A percentile compares a stretch with the other conserved stretches of the same genome.
These are phyloP conservation scores for Neoitamus cyanurus DNA, from an alignment of 2,888 invertebrate genomes.

Conservation along the genomic window DNA sequence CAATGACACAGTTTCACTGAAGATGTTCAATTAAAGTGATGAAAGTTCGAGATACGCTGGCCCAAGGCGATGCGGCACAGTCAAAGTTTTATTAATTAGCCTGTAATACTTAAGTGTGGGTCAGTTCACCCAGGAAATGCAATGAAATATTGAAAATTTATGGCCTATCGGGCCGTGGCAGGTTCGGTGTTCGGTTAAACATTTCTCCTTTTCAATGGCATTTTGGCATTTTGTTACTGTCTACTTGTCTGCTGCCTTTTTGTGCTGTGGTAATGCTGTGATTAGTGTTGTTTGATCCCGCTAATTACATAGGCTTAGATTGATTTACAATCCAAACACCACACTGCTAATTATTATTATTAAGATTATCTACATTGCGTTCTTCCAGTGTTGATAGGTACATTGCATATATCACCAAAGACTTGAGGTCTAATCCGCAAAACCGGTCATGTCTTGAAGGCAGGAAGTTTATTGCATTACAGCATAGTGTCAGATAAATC, in stretches of 20 bases:
- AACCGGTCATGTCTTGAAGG: too few species aligned
- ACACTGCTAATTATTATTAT: not conserved
- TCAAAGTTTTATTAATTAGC: constrained; percentile 1
- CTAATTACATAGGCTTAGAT: not conserved
- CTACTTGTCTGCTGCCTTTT: not conserved
- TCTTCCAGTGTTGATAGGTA: not conserved
- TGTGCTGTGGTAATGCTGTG: not conserved
- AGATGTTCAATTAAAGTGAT: constrained; percentile 28
- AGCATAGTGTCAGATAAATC: too few species aligned
- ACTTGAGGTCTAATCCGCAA: too few species aligned
- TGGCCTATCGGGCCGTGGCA: not conserved
- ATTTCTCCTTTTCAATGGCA: not conserved
- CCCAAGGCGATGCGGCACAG: not conserved
- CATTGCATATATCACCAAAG: too few species aligned
- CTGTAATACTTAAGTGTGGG: not conserved
- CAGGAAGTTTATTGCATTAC: too few species aligned
- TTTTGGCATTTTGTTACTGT: not conserved
- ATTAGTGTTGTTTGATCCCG: not conserved
- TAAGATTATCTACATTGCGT: not conserved
- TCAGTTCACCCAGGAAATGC: not conserved
- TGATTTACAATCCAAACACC: not conserved
- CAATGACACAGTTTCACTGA: constrained; percentile 18
- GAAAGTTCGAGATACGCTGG: constrained; percentile 16
- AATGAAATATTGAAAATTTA: not conserved
- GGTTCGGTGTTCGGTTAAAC: not conserved